A percentile compares a stretch with the other conserved stretches of the same genome.
Conservation (phyloP, 2,888 invertebrate species). For the Drosophila emarginata region DNA sequence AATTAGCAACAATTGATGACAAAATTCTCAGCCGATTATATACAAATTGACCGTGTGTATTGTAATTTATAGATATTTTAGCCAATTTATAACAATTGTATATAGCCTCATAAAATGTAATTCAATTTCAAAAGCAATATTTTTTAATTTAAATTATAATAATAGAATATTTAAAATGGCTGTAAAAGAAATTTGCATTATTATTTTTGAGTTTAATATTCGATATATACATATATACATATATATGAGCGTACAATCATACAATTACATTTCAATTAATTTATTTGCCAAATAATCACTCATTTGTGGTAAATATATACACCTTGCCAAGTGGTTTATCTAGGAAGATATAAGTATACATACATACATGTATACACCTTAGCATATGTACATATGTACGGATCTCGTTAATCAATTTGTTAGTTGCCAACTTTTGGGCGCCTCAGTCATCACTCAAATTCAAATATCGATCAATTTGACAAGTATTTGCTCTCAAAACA, state of each 20-base stretch:
- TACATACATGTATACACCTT: slow-evolving; percentile 63
- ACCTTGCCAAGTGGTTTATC: background rate
- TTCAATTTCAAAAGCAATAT: background rate
- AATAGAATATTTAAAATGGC: background rate
- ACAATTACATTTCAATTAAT: background rate
- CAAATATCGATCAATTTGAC: slow-evolving; percentile 13
- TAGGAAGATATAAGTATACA: background rate
- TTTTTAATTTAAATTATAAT: background rate
- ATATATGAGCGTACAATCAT: no score
- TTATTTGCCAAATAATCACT: background rate
- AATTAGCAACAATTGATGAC: slow-evolving; percentile 83
- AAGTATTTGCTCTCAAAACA: background rate
- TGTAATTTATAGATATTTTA: slow-evolving; percentile 44
- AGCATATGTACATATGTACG: no score
- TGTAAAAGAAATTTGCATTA: background rate
- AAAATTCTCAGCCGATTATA: background rate
- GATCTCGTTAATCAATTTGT: slow-evolving; percentile 8
- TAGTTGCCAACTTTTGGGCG: slow-evolving; percentile 8
- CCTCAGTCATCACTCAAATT: slow-evolving; percentile 11
- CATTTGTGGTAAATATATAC: background rate
- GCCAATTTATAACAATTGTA: background rate
- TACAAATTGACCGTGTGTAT: slow-evolving; percentile 15
- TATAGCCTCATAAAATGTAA: background rate
- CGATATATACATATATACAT: no score
- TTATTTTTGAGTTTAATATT: no score